Percentiles rank a stretch among this genome's conserved stretches.
Conservation (phyloP, 1,140 invertebrate genomes). For the Phthorimaea operculella region DNA sequence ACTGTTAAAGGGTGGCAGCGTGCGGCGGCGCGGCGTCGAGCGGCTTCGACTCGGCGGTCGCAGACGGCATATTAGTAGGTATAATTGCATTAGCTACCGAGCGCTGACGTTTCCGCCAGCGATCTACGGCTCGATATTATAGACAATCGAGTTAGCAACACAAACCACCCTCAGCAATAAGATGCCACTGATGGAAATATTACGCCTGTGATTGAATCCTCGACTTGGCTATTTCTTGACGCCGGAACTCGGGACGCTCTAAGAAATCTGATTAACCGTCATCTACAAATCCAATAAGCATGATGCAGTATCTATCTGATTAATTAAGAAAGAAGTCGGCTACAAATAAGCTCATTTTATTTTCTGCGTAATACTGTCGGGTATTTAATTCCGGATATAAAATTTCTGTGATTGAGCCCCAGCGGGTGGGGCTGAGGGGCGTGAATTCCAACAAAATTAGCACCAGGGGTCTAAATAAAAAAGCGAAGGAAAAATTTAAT, state of each 20-base stretch:
- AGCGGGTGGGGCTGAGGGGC: constrained; percentile 63
- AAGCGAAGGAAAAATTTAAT: constrained; percentile 70
- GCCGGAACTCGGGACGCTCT: constrained; percentile 6
- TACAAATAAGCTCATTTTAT: constrained; percentile 62
- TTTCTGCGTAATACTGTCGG: constrained; percentile 57
- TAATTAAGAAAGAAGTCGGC: constrained; percentile 52
- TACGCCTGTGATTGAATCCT: constrained; percentile 45
- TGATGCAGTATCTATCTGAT: constrained; percentile 40
- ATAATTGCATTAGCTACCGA: constrained; percentile 65
- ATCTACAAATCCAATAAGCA: constrained; percentile 35
- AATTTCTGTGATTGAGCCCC: constrained; percentile 69
- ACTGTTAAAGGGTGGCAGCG: constrained; percentile 48
- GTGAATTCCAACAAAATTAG: constrained; percentile 71
- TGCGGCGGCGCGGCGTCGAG: constrained; percentile 19
- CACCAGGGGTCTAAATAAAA: constrained; percentile 69
- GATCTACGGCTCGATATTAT: constrained; percentile 52
- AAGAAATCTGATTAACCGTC: constrained; percentile 7
- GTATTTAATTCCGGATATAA: constrained; percentile 70
- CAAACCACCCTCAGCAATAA: constrained; percentile 60
- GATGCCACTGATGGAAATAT: constrained; percentile 54
- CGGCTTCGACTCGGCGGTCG: constrained; percentile 28
- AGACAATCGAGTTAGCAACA: constrained; percentile 64
- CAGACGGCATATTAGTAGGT: constrained; percentile 64
- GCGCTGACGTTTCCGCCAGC: constrained; percentile 56
- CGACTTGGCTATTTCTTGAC: constrained; percentile 21